phyloP scores from a whole-genome alignment of 2,888 invertebrate genomes.

The Sphecodes monilicornis region DNA sequence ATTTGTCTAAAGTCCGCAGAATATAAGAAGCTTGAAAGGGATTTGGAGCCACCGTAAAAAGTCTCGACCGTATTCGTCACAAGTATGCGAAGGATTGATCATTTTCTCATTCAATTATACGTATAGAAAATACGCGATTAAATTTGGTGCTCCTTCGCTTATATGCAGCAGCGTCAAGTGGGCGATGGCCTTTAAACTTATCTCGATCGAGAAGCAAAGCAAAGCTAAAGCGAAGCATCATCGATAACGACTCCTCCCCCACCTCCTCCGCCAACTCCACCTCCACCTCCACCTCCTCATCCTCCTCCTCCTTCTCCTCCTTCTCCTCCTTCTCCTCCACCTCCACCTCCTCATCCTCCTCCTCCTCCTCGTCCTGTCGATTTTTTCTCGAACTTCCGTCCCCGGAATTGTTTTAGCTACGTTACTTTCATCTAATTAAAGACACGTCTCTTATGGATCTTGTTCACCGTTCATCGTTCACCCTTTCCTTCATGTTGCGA shows the following conservation, averaged over 20 bases:
- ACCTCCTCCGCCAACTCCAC: no score
- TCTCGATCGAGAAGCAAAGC: neutral
- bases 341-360: no score
- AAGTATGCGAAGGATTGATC: no score
- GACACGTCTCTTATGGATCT: slow-evolving; percentile 1
- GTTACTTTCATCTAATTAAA: slow-evolving; percentile 30
- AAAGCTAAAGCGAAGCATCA: neutral
- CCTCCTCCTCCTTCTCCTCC: no score
- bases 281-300: no score
- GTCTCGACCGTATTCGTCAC: no score
- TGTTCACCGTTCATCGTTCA: slow-evolving; percentile 16
- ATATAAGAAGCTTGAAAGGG: neutral
- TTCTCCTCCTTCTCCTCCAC: neutral
- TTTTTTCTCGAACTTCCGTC: slow-evolving; percentile 1
- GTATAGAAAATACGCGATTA: no score
- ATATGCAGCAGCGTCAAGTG: neutral
- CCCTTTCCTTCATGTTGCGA: slow-evolving; percentile 22
- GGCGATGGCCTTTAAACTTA: slow-evolving; percentile 2
- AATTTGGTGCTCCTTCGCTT: neutral
- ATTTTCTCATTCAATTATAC: no score
- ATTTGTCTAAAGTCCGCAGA: neutral
- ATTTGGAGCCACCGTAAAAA: neutral
- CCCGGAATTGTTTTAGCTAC: slow-evolving; percentile 2
- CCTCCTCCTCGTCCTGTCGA: neutral
- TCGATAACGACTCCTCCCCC: neutral